Conservation (phyloP, 2,888 invertebrate species). For the Phengaris alcon region DNA sequence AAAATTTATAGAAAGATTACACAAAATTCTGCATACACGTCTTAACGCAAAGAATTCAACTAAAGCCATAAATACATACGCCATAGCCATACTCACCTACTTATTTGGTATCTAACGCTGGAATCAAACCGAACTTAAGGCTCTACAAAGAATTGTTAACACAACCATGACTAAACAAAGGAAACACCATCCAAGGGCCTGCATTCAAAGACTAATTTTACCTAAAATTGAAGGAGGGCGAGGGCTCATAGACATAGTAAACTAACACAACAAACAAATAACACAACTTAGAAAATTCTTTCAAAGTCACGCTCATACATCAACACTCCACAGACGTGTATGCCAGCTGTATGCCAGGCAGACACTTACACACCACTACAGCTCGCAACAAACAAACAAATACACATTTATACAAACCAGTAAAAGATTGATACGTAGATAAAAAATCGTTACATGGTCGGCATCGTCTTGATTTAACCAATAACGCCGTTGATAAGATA, state of each 20-base stretch:
- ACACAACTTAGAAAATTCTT: no score
- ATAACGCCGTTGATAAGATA: not conserved
- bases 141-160: not conserved
- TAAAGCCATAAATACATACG: slow-evolving; percentile 23
- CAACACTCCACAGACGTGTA: not conserved
- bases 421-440: not conserved
- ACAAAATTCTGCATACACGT: slow-evolving; percentile 1
- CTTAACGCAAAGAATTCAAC: not conserved
- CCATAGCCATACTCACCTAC: no score
- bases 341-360: not conserved
- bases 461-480: not conserved
- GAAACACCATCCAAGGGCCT: no score
- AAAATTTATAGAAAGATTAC: no score
- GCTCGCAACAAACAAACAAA: not conserved
- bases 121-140: not conserved
- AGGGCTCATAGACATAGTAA: no score
- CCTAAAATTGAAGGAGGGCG: no score
- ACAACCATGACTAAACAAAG: slow-evolving; percentile 10
- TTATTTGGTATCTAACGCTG: not conserved
- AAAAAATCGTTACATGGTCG: no score
- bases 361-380: slow-evolving; percentile 12
- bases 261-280: no score
- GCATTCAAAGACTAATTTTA: no score
- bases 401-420: not conserved
- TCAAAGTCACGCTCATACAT: no score